phyloP scores from a whole-genome alignment of 2,113 vertebrate genomes.

The Neoarius graeffei region DNA sequence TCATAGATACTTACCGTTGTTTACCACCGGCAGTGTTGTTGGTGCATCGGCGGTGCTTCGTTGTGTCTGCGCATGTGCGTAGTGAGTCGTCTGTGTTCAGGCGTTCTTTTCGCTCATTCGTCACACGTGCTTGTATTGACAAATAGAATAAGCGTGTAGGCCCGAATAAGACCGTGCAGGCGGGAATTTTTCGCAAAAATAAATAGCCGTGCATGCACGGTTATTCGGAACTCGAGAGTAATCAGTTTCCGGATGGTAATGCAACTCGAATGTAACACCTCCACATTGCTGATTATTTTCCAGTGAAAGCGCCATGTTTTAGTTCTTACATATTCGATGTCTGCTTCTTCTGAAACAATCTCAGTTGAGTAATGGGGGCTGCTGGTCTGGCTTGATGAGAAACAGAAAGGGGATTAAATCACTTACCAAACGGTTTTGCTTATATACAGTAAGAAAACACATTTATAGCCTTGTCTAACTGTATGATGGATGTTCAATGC shows the following conservation, averaged over 20 bases:
- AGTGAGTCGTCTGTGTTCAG: too few species aligned
- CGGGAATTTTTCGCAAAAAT: too few species aligned
- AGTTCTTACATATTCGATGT: neutral
- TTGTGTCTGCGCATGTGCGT: too few species aligned
- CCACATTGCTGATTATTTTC: neutral
- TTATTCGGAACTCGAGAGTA: too few species aligned
- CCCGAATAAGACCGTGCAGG: too few species aligned
- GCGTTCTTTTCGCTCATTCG: too few species aligned
- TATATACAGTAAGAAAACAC: constrained; percentile 48
- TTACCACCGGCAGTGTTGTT: too few species aligned
- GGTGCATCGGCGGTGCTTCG: too few species aligned
- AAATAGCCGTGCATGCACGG: too few species aligned
- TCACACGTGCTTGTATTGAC: too few species aligned
- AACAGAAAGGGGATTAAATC: constrained; percentile 58
- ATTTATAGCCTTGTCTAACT: constrained; percentile 48
- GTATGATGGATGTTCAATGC: constrained; percentile 38
- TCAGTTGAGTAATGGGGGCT: constrained; percentile 64
- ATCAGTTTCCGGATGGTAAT: neutral
- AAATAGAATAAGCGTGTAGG: too few species aligned
- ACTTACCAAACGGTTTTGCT: constrained; percentile 54
- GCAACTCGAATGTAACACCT: neutral
- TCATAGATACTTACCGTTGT: too few species aligned
- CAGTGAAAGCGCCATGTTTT: neutral
- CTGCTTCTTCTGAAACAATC: neutral
- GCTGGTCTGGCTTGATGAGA: constrained; percentile 59